Evolutionary conservation across 2,797 vertebrate genomes (phyloP).

Genomic region (Notamacropus eugenii): DNA sequence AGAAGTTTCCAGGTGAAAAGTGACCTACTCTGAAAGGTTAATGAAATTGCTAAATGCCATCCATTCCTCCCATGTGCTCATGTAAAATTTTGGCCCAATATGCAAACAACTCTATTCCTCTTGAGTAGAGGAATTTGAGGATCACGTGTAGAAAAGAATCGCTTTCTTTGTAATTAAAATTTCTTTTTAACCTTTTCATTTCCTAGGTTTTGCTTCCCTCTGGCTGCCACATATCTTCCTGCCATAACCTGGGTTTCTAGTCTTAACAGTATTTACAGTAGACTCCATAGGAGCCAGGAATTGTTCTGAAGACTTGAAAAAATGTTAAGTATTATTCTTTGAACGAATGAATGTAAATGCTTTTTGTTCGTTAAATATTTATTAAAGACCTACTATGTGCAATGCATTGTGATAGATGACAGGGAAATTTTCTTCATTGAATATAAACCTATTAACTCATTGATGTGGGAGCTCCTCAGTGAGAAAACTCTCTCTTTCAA

Average conservation of each 20-base stretch:
- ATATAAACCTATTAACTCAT: background rate
- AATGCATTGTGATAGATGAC: background rate
- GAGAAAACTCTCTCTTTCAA: background rate
- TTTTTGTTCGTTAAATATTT: background rate
- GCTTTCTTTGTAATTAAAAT: background rate
- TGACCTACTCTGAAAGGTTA: background rate
- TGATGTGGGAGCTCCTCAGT: background rate
- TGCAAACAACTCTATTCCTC: background rate
- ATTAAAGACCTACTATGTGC: background rate
- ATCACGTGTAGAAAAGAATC: background rate
- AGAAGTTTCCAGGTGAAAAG: background rate
- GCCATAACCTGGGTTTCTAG: background rate
- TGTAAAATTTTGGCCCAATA: background rate
- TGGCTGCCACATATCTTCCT: background rate
- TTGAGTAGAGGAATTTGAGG: background rate
- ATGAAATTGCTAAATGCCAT: background rate
- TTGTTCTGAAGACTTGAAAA: background rate
- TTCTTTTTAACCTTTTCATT: background rate
- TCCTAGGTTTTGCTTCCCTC: slow-evolving; percentile 2
- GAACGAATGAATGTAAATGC: background rate
- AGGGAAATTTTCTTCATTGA: background rate
- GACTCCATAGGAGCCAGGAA: background rate
- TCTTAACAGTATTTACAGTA: background rate
- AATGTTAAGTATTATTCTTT: background rate
- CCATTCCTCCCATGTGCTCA: background rate